Base-by-base conservation (phyloP, 30 jellyfish, hydroid and myxozoan genomes). In the Pseudorhiza aurosa region DNA sequence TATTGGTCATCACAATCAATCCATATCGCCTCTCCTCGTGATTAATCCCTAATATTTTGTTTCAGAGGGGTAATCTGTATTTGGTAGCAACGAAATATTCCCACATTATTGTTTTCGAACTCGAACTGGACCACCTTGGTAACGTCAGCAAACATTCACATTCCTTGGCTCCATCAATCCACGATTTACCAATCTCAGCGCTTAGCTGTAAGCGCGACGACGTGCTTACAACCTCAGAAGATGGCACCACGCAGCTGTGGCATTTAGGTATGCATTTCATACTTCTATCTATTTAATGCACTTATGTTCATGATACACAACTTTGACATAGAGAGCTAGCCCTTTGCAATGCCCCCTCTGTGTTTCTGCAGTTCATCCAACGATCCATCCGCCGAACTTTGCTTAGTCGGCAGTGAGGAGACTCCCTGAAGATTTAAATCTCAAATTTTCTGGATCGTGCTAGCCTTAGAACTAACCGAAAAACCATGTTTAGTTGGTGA, bases 221-320 rank as follows among this genome's bases (percentile, higher is more conserved):
- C 11, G 69, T 80, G 8, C 32, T 40, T 0, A 68, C 84, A 2
- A 63, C 84, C 2, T 62, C 69, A 0, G 17, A 27, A 36, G 82
- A 80, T 65, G 91, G 91, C 58, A 63, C 11, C 32, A 64, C 91
- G 15, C 69, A 80, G 33, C 40, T 10, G 24, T 80, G 71, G 59
- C 58, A 47, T 4, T 26, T 80, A 43, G 91, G 91, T 80, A 8
- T 24, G 70, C 42, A 15, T 19, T 22, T 22, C 21, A 14, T 39
- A 27, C 2, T 0, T 49, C 53, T 31, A n/a, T n/a, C n/a, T n/a
- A n/a, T 43, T 45, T 31, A 27, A 14, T 44, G 25, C 49, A 68
- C 25, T 28, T 29, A 19, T 58, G 4, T 19, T n/a, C n/a, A n/a
- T n/a, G n/a, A n/a, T n/a, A n/a, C n/a, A n/a, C n/a, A n/a, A n/a